These are phyloP conservation scores for Drosophila gaucha DNA, from an alignment of 2,888 invertebrate genomes.

Conservation along the genomic window DNA sequence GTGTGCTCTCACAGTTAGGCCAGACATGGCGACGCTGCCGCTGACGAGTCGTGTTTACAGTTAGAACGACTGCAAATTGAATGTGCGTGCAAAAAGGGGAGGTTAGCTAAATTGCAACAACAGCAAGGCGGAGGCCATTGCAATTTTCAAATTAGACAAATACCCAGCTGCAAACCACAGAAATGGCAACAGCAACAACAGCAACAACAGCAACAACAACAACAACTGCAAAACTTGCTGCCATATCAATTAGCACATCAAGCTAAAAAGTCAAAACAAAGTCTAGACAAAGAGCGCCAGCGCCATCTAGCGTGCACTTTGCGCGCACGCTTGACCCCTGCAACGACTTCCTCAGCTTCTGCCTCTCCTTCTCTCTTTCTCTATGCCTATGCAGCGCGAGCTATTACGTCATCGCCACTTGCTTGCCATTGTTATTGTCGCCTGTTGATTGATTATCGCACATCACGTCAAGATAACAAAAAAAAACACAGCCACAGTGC, in stretches of 20 bases:
- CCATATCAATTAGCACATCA: constrained; percentile 63
- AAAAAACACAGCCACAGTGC: constrained; percentile 25
- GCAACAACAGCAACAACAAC: constrained; percentile 25
- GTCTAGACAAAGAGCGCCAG: constrained; percentile 67
- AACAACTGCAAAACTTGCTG: constrained; percentile 51
- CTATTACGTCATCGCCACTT: constrained; percentile 40
- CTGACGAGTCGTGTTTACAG: constrained; percentile 74
- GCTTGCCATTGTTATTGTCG: constrained; percentile 38
- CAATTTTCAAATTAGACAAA: constrained; percentile 71
- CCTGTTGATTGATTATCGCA: constrained; percentile 64
- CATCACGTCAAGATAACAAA: constrained; percentile 36
- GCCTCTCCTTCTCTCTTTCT: background rate
- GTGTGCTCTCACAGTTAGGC: constrained; percentile 30
- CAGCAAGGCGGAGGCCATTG: constrained; percentile 55
- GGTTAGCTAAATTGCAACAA: constrained; percentile 28
- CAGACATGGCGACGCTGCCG: constrained; percentile 66
- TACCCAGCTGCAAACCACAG: constrained; percentile 12
- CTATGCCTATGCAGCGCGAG: background rate
- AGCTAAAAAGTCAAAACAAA: constrained; percentile 55
- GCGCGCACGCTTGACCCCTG: constrained; percentile 13
- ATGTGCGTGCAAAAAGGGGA: constrained; percentile 60
- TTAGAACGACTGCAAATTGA: constrained; percentile 57
- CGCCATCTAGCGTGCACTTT: constrained; percentile 55
- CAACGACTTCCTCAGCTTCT: background rate
- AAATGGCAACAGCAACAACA: constrained; percentile 12